Evolutionary conservation across 2,888 invertebrate species (phyloP), one percentile per base, ranked within the genome.

Genomic region (Ephialtes manifestator): DNA sequence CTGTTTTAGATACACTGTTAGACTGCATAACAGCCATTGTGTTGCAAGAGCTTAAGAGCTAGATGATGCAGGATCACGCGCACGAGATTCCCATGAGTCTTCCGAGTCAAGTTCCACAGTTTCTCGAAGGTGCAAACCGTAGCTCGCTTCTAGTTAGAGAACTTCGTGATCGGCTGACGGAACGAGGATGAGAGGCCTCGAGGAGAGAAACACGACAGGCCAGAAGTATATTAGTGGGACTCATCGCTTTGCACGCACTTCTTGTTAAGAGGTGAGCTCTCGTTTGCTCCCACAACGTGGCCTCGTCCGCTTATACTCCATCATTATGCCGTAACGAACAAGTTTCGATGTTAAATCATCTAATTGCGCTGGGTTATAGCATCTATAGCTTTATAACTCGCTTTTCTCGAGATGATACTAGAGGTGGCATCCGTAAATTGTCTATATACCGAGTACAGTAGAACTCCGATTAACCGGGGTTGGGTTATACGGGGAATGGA

Each of bases 161-260:
- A 71, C 63, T 79, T 80, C 35, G 65, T 72, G 65, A 72, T 74
- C 65, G 31, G 43, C 46, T 67, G 65, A 13, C 46, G 35, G 31
- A 55, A 43, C 24, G 10, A 18, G 51, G 18, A 70, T n/a, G 53
- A 51, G 70, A 53, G 24, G n/a, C n/a, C n/a, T 70, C 53, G 55
- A 71, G 13, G 55, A 39, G n/a, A n/a, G 18, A 60, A 43, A 15
- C 20, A 79, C 31, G 78, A 71, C 60, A 51, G 68, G 24, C 51
- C 72, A 46, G 72, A 65, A 80, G 46, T 67, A 43, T 80, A 67
- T 74, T 55, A 65, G 70, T 55, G 70, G 51, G 65, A 67, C 39
- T 76, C 67, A 72, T n/a, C 43, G 67, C 43, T 67, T 67, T 46
- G 72, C 74, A 80, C 72, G 80, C 80, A 80, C 53, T 46, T 67